Evolutionary conservation across 2,113 vertebrate genomes (phyloP).

Genomic region (Dissostichus mawsoni): DNA sequence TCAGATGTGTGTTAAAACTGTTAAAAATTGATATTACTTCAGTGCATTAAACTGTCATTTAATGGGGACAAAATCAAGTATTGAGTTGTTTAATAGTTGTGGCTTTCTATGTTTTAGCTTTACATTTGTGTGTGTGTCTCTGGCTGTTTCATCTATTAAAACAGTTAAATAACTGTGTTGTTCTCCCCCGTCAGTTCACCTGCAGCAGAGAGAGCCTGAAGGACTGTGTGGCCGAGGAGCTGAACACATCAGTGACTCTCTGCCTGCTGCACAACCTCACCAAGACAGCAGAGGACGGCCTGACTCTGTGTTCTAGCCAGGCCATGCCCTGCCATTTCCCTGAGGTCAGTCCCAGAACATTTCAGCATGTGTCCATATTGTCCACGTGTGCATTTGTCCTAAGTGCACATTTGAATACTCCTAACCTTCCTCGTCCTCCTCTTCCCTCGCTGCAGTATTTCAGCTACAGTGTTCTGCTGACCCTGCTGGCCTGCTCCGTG

Average conservation of each 20-base stretch:
- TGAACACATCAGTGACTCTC: slow-evolving; percentile 86
- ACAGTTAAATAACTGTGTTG: slow-evolving; percentile 16
- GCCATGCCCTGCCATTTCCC: slow-evolving; percentile 90
- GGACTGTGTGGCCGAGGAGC: slow-evolving; percentile 84
- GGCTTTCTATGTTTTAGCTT: neutral
- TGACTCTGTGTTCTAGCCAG: slow-evolving; percentile 84
- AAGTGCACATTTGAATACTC: slow-evolving; percentile 33
- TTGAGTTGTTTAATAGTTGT: neutral
- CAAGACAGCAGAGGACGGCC: slow-evolving; percentile 80
- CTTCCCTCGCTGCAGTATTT: slow-evolving; percentile 88
- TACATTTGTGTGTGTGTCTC: neutral
- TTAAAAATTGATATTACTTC: neutral
- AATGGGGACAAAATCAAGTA: neutral
- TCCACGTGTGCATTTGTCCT: neutral
- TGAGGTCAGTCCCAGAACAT: slow-evolving; percentile 84
- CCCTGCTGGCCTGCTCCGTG: slow-evolving; percentile 95
- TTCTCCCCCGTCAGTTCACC: slow-evolving; percentile 84
- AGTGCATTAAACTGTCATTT: neutral
- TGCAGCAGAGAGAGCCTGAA: slow-evolving; percentile 87
- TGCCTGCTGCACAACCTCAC: slow-evolving; percentile 90
- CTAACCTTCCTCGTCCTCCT: slow-evolving; percentile 11
- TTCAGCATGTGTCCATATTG: slow-evolving; percentile 29
- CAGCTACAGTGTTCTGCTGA: slow-evolving; percentile 92
- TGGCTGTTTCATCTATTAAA: neutral
- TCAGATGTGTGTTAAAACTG: neutral